phyloP scores from a whole-genome alignment of 1,140 invertebrate genomes.

The Tribolium castaneum region DNA sequence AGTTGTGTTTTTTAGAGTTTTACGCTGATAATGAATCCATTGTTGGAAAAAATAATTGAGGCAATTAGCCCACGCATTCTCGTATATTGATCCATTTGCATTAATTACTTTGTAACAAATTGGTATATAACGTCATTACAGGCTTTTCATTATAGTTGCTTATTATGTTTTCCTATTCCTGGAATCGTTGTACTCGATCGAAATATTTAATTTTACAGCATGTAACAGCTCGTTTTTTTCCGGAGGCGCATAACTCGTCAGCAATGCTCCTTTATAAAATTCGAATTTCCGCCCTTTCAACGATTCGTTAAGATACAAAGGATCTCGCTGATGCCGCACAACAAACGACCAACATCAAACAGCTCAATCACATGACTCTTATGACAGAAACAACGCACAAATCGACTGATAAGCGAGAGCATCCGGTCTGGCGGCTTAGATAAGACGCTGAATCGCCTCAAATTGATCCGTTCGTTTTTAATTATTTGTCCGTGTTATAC shows the following conservation, averaged over 20 bases:
- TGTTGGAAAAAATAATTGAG: too few species aligned
- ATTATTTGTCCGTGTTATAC: too few species aligned
- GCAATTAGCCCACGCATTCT: too few species aligned
- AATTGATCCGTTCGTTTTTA: too few species aligned
- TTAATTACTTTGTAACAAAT: too few species aligned
- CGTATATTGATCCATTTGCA: too few species aligned
- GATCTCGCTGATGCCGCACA: slow-evolving; percentile 1
- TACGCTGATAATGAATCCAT: too few species aligned
- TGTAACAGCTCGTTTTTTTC: too few species aligned
- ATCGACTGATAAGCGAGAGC: slow-evolving; percentile 7
- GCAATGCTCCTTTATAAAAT: slow-evolving; percentile 17
- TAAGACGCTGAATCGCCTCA: neutral
- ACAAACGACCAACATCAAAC: slow-evolving; percentile 30
- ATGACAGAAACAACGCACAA: slow-evolving; percentile 21
- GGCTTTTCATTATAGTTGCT: neutral
- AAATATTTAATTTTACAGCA: neutral
- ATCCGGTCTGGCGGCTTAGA: neutral
- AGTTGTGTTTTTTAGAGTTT: too few species aligned
- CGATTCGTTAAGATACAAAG: slow-evolving; percentile 34
- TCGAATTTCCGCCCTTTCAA: slow-evolving; percentile 22
- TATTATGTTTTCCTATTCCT: too few species aligned
- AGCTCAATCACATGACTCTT: slow-evolving; percentile 13
- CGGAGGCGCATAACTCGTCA: neutral
- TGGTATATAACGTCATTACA: too few species aligned
- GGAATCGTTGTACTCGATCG: too few species aligned